These are phyloP conservation scores for Enteromius fasciolatus DNA, from an alignment of 2,797 vertebrate species.

Conservation along the genomic window DNA sequence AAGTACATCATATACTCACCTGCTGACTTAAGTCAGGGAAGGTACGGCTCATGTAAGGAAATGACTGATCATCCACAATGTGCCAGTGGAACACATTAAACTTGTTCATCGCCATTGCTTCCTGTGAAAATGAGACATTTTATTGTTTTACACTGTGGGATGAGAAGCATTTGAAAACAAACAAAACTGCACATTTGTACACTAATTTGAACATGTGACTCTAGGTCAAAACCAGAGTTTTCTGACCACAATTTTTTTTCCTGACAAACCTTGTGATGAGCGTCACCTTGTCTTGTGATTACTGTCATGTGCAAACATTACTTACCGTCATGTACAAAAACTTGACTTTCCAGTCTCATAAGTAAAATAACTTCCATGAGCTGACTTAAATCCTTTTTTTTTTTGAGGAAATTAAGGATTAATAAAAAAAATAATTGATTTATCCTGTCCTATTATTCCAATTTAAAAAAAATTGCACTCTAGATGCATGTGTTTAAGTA, in stretches of 20 bases:
- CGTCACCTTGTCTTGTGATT: neutral
- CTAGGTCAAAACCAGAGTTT: neutral
- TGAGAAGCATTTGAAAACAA: neutral
- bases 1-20: constrained; percentile 67
- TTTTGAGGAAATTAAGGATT: neutral
- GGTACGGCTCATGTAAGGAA: constrained; percentile 87
- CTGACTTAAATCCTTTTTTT: neutral
- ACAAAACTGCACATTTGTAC: neutral
- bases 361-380: constrained; percentile 10
- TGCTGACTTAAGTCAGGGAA: constrained; percentile 90
- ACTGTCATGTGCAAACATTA: neutral
- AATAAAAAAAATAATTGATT: neutral
- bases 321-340: neutral
- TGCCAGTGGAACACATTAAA: constrained; percentile 98
- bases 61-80: constrained; percentile 92
- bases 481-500: neutral
- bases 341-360: constrained; percentile 21
- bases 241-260: neutral
- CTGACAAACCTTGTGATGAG: neutral
- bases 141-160: neutral
- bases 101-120: constrained; percentile 97
- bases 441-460: neutral
- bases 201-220: neutral
- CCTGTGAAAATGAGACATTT: constrained; percentile 72
- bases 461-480: neutral